Conservation (phyloP, 92 coral and sea anemone species). For the Isaurus tuberculatus region DNA sequence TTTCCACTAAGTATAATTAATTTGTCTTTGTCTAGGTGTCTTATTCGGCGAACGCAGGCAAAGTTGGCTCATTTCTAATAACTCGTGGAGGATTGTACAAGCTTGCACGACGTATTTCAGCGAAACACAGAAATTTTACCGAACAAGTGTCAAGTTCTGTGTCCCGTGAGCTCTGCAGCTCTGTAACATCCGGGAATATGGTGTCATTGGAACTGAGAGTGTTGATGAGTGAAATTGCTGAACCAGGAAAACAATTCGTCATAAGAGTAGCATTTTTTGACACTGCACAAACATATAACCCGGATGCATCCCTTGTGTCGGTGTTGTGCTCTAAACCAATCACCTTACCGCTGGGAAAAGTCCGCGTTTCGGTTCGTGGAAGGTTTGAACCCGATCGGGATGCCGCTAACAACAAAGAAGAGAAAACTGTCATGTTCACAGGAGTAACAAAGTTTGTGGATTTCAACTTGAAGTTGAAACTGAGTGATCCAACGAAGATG, state of each 20-base stretch:
- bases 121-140: slow-evolving; percentile 58
- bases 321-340: slow-evolving; percentile 83
- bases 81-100: slow-evolving; percentile 86
- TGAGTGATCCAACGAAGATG: slow-evolving; percentile 88
- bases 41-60: slow-evolving; percentile 37
- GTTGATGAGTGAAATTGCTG: slow-evolving; percentile 76
- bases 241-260: slow-evolving; percentile 92
- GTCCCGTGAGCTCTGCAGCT: slow-evolving; percentile 68
- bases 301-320: slow-evolving; percentile 74
- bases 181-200: slow-evolving; percentile 56
- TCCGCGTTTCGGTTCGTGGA: slow-evolving; percentile 86
- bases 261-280: slow-evolving; percentile 81
- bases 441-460: slow-evolving; percentile 88
- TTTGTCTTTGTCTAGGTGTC: slow-evolving; percentile 56
- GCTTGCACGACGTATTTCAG: slow-evolving; percentile 78
- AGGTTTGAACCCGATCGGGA: slow-evolving; percentile 85
- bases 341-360: slow-evolving; percentile 74
- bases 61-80: slow-evolving; percentile 74
- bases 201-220: slow-evolving; percentile 77
- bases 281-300: slow-evolving; percentile 67
- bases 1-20: not conserved
- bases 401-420: slow-evolving; percentile 88
- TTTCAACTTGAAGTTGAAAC: slow-evolving; percentile 80
- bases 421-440: slow-evolving; percentile 76
- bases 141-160: slow-evolving; percentile 74